A percentile compares a stretch with the other conserved stretches of the same genome.
phyloP scores from a whole-genome alignment of 2,888 invertebrate species.

The Drosophila falleni region DNA sequence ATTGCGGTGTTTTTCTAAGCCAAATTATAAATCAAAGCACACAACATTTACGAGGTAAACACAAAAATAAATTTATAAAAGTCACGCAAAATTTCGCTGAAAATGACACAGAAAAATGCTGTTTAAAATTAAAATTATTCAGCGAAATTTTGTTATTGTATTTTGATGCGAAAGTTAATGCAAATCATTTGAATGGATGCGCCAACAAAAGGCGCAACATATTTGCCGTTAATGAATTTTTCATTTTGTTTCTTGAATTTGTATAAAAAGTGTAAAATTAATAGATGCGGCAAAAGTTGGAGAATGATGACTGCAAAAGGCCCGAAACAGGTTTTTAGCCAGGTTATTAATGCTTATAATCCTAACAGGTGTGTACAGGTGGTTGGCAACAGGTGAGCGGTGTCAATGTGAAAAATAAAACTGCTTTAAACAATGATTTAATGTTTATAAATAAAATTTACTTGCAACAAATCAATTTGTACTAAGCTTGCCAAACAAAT shows the following conservation, averaged over 20 bases:
- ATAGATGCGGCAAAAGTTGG: conserved; percentile 24
- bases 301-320: conserved; percentile 26
- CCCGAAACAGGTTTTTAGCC: conserved; percentile 48
- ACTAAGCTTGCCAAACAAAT: conserved; percentile 26
- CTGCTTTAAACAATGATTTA: conserved; percentile 52
- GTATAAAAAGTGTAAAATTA: conserved; percentile 16
- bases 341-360: conserved; percentile 50
- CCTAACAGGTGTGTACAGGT: conserved; percentile 49
- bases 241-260: conserved; percentile 22
- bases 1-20: conserved; percentile 30
- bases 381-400: conserved; percentile 40
- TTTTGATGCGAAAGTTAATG: conserved; percentile 36
- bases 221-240: conserved; percentile 60
- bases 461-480: conserved; percentile 47
- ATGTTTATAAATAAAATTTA: conserved; percentile 71
- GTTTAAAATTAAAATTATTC: conserved; percentile 25
- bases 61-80: conserved; percentile 27
- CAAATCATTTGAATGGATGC: conserved; percentile 40
- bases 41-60: conserved; percentile 7
- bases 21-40: conserved; percentile 45
- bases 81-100: conserved; percentile 56
- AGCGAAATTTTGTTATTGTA: conserved; percentile 43
- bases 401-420: conserved; percentile 11
- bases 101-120: conserved; percentile 44
- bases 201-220: conserved; percentile 34